Evolutionary conservation across 1,140 invertebrate species (phyloP).

Genomic region (Copidosoma floridanum): DNA sequence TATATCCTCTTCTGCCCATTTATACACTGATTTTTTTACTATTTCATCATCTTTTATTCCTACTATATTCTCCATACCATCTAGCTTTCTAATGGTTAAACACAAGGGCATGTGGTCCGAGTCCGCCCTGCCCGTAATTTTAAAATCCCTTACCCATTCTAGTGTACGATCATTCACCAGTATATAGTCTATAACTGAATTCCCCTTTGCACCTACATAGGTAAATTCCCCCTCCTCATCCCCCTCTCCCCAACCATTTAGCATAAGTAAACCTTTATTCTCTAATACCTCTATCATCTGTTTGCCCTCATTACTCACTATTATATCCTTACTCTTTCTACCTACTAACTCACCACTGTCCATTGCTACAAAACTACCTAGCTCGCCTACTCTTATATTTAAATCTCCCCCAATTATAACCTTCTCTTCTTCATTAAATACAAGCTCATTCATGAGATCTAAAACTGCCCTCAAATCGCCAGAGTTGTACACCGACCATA

Average conservation of each 20-base stretch:
- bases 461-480: background rate
- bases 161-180: background rate
- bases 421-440: background rate
- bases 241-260: background rate
- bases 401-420: too few relatives aligned
- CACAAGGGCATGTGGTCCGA: too few relatives aligned
- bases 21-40: too few relatives aligned
- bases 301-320: background rate
- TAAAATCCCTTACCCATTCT: background rate
- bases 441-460: background rate
- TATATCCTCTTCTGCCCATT: too few relatives aligned
- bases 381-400: too few relatives aligned
- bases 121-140: too few relatives aligned
- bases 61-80: too few relatives aligned
- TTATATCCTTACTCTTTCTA: conserved; percentile 8
- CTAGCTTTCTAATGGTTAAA: too few relatives aligned
- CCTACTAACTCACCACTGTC: background rate
- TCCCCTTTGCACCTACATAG: background rate
- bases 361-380: background rate
- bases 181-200: background rate
- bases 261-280: background rate
- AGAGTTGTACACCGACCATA: too few relatives aligned
- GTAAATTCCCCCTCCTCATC: background rate
- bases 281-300: background rate
- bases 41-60: too few relatives aligned